Base-by-base conservation (phyloP, 2,888 invertebrate species). In the Norana najaformis region DNA sequence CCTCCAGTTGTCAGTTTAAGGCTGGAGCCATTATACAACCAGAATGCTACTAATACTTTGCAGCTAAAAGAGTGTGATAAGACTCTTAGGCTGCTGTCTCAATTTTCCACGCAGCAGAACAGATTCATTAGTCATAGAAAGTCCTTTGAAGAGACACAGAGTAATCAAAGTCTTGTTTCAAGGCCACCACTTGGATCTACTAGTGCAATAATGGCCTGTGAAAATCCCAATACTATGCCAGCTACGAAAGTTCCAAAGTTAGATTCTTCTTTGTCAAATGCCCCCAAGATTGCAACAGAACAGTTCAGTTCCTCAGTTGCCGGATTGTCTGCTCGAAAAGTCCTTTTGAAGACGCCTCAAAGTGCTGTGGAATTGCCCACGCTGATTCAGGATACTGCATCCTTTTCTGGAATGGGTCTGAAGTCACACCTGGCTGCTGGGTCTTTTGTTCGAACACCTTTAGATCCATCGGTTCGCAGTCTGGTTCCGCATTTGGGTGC, bases 11-110 rank as follows among this genome's bases (percentile, higher is more conserved):
- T n/a, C n/a, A n/a, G n/a, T n/a, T n/a, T n/a, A n/a, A n/a, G n/a
- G n/a, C n/a, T n/a, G n/a, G n/a, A n/a, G n/a, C n/a, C n/a, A n/a
- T n/a, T n/a, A n/a, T n/a, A n/a, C n/a, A n/a, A n/a, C n/a, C n/a
- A n/a, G n/a, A n/a, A n/a, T n/a, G n/a, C n/a, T n/a, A n/a, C n/a
- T n/a, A n/a, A n/a, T n/a, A 69, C 69, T n/a, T 11, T n/a, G 8
- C 69, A 69, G 69, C 69, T n/a, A 69, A 69, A 69, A n/a, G n/a
- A 69, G n/a, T n/a, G 30, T 69, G n/a, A 69, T 69, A n/a, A 69
- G n/a, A 69, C 69, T 69, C n/a, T 69, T 30, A 1, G n/a, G 30
- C 69, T 1, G 11, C 69, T n/a, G 11, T n/a, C 6, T 69, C 69
- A 69, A 8, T 13, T 69, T 30, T 69, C 69, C 69, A n/a, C n/a